Percentiles rank a stretch among this genome's conserved stretches.
These are phyloP conservation scores for Selene dorsalis DNA, from an alignment of 2,797 vertebrate genomes.

Conservation along the genomic window DNA sequence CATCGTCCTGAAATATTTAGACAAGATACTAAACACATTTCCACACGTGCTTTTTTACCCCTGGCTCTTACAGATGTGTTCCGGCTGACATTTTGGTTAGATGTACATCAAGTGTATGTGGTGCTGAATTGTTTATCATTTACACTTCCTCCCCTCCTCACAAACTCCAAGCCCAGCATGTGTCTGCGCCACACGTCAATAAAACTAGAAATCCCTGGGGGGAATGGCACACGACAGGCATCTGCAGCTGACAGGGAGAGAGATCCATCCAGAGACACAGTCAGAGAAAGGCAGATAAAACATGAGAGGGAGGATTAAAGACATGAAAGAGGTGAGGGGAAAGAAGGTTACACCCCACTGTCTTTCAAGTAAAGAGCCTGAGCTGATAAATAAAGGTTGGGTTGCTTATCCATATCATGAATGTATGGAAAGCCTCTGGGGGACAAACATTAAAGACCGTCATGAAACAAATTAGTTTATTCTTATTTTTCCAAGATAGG, in stretches of 20 bases:
- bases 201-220: conserved; percentile 34
- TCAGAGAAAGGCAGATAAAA: not conserved
- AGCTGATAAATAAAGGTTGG: not conserved
- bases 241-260: not conserved
- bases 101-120: not conserved
- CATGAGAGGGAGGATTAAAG: conserved; percentile 7
- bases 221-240: not conserved
- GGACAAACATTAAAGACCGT: not conserved
- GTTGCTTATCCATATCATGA: not conserved
- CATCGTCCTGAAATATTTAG: conserved; percentile 20
- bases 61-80: not conserved
- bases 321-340: not conserved
- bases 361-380: not conserved
- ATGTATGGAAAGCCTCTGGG: not conserved
- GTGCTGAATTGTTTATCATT: conserved; percentile 45
- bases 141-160: conserved; percentile 6
- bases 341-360: not conserved
- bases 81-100: conserved; percentile 4
- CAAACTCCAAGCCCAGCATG: not conserved
- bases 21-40: conserved; percentile 9
- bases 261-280: not conserved
- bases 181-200: conserved; percentile 20
- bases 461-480: not conserved
- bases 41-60: not conserved
- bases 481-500: not conserved